Evolutionary conservation across 2,888 invertebrate species (phyloP).

Genomic region (Hecatera dysodea): DNA sequence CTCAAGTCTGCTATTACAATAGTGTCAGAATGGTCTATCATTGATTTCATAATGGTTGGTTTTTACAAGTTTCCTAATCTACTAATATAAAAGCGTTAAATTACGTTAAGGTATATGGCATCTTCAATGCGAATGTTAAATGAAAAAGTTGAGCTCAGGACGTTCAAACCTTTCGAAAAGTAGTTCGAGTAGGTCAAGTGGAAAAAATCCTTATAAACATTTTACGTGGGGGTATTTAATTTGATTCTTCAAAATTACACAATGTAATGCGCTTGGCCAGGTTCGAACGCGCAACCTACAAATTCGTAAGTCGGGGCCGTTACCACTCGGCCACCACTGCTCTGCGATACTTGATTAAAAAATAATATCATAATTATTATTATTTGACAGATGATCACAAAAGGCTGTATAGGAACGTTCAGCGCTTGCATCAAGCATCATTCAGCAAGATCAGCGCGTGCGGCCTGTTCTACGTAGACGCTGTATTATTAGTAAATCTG

Average conservation of each 20-base stretch:
- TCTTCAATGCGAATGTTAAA: too few relatives aligned
- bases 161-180: neutral
- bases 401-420: neutral
- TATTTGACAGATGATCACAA: neutral
- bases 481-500: neutral
- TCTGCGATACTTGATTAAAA: neutral
- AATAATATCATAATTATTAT: neutral
- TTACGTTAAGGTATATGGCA: neutral
- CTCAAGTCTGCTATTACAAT: too few relatives aligned
- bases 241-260: too few relatives aligned
- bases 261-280: too few relatives aligned
- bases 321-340: too few relatives aligned
- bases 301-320: too few relatives aligned
- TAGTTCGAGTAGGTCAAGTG: too few relatives aligned
- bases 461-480: slow-evolving; percentile 4
- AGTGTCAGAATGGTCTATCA: too few relatives aligned
- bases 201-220: neutral
- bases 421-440: neutral
- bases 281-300: too few relatives aligned
- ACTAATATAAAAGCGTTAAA: too few relatives aligned
- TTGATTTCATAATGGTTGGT: too few relatives aligned
- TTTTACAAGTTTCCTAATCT: too few relatives aligned
- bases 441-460: neutral
- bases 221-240: neutral
- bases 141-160: neutral